Base-by-base conservation (phyloP, 2,888 invertebrate genomes). In the Portevinia maculata region DNA sequence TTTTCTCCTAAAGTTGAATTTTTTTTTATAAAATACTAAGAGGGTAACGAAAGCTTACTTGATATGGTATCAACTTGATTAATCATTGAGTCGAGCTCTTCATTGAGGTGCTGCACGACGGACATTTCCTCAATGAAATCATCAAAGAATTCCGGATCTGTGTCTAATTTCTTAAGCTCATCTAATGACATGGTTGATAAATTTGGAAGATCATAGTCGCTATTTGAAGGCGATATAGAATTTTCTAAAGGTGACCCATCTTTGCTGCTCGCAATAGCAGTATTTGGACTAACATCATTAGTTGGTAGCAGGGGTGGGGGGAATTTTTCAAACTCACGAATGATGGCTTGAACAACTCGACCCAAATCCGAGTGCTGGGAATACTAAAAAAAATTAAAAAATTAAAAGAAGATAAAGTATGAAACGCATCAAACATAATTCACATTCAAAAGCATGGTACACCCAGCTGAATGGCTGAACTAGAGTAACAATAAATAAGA, bases 341-440 rank as follows among this genome's bases (percentile, higher is more conserved):
- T 95, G 53, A 96, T 94, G 17, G 95, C 96, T 89, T 96, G 96
- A 0, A 96, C 96, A 2, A 96, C 94, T 71, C 96, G 92, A 0
- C 95, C 95, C 84, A 96, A 92, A 90, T 96, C 96, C 0, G 96
- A 96, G 90, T 96, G 95, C 44, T 93, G 91, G 15, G 95, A 94
- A 87, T 94, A 96, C 93, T 94, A 84, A 78, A 85, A 86, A 88
- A 60, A 34, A 59, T 15, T 2, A 34, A 34, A 60, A 28, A 44
- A 19, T n/a, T n/a, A 19, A 19, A 34, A 11, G 3, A 32, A 1
- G n/a, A n/a, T n/a, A n/a, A n/a, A n/a, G n/a, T n/a, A n/a, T n/a
- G n/a, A n/a, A n/a, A n/a, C n/a, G n/a, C n/a, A n/a, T n/a, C n/a
- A n/a, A n/a, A n/a, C n/a, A n/a, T n/a, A n/a, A n/a, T n/a, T n/a